Evolutionary conservation across 2,888 invertebrate species (phyloP).

Genomic region (Meandrusa payeni): DNA sequence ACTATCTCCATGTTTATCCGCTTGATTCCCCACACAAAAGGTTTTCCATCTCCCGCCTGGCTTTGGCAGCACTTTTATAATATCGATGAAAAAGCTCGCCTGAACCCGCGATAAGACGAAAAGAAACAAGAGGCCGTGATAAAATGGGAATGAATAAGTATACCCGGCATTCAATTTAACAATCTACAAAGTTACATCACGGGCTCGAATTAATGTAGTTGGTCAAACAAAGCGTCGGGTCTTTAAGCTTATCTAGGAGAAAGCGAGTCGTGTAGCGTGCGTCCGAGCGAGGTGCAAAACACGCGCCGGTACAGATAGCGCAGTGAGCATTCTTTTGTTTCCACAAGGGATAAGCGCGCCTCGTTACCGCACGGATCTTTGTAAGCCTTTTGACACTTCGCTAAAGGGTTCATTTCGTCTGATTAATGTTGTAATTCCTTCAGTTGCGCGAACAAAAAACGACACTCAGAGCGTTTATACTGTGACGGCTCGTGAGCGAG

Average conservation of each 20-base stretch:
- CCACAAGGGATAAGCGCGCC: slow-evolving; percentile 54
- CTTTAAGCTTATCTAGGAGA: slow-evolving; percentile 64
- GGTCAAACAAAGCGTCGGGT: slow-evolving; percentile 60
- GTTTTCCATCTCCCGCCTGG: slow-evolving; percentile 26
- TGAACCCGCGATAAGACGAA: slow-evolving; percentile 31
- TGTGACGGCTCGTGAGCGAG: slow-evolving; percentile 56
- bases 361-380: slow-evolving; percentile 58
- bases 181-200: slow-evolving; percentile 59
- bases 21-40: slow-evolving; percentile 36
- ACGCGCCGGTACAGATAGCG: slow-evolving; percentile 45
- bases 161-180: slow-evolving; percentile 65
- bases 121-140: slow-evolving; percentile 35
- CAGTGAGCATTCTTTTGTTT: slow-evolving; percentile 66
- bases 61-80: slow-evolving; percentile 26
- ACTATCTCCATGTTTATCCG: slow-evolving; percentile 46
- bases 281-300: slow-evolving; percentile 38
- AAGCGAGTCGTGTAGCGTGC: slow-evolving; percentile 47
- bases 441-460: slow-evolving; percentile 60
- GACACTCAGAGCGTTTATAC: slow-evolving; percentile 61
- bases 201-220: slow-evolving; percentile 62
- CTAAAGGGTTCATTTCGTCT: slow-evolving; percentile 73
- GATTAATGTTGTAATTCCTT: slow-evolving; percentile 74
- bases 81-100: slow-evolving; percentile 21
- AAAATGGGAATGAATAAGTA: slow-evolving; percentile 52
- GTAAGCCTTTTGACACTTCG: slow-evolving; percentile 73